These are phyloP conservation scores for Sciaenops ocellatus DNA, from an alignment of 2,797 vertebrate genomes.

Conservation along the genomic window DNA sequence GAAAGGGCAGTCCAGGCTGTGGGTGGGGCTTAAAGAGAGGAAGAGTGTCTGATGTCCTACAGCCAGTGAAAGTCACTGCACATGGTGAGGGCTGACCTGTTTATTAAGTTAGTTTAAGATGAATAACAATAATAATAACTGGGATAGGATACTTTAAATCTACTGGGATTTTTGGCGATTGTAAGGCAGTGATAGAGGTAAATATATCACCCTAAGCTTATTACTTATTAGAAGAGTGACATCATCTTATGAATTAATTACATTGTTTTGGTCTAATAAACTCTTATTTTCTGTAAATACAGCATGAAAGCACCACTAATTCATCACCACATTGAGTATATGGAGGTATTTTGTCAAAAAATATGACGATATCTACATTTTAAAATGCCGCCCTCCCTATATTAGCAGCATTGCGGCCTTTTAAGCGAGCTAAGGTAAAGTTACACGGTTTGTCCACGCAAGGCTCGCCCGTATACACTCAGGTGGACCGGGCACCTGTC, in stretches of 20 bases:
- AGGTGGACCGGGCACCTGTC: background rate
- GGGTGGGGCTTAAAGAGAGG: conserved; percentile 3
- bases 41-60: conserved; percentile 15
- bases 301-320: background rate
- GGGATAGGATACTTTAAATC: no score
- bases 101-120: no score
- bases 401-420: background rate
- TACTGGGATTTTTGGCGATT: background rate
- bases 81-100: background rate
- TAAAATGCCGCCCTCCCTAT: background rate
- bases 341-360: no score
- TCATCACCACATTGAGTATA: background rate
- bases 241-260: background rate
- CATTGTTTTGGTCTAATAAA: background rate
- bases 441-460: background rate
- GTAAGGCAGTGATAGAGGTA: background rate
- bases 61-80: conserved; percentile 8
- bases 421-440: background rate
- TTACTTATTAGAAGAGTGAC: background rate
- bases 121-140: background rate
- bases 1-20: background rate
- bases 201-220: background rate
- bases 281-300: background rate
- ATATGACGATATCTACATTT: background rate
- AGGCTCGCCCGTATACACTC: background rate